Conservation (phyloP, 92 coral and sea anemone genomes). For the Metridium senile region DNA sequence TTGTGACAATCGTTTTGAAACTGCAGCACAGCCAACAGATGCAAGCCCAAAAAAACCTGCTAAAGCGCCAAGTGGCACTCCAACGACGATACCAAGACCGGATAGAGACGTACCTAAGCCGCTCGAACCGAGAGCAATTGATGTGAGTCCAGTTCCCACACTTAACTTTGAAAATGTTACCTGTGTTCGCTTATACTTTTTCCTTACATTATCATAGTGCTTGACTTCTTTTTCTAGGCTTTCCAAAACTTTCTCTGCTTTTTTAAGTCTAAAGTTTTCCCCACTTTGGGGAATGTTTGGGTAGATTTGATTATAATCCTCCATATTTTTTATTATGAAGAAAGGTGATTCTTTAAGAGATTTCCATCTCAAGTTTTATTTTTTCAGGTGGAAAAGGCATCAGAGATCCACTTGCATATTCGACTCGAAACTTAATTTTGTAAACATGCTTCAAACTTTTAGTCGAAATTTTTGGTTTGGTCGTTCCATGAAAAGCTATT, state of each 20-base stretch:
- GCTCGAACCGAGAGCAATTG: constrained; percentile 35
- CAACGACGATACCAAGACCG: constrained; percentile 49
- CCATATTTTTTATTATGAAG: constrained; percentile 34
- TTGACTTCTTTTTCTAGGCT: constrained; percentile 46
- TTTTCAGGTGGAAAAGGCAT: too few relatives aligned
- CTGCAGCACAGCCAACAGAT: constrained; percentile 40
- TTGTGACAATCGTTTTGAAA: constrained; percentile 38
- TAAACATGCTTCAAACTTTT: too few relatives aligned
- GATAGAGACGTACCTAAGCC: constrained; percentile 58
- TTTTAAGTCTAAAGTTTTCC: constrained; percentile 43
- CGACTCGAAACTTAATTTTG: too few relatives aligned
- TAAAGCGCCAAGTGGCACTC: constrained; percentile 45
- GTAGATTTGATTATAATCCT: constrained; percentile 20
- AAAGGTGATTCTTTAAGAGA: constrained; percentile 15
- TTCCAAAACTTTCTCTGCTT: constrained; percentile 34
- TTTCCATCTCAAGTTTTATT: too few relatives aligned
- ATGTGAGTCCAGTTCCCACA: constrained; percentile 34
- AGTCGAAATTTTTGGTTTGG: too few relatives aligned
- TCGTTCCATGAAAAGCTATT: too few relatives aligned
- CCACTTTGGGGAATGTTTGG: constrained; percentile 38
- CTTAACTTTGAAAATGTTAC: constrained; percentile 35
- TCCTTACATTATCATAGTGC: constrained; percentile 53
- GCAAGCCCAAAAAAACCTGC: constrained; percentile 45
- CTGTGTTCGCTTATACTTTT: constrained; percentile 46
- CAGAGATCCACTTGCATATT: too few relatives aligned